Percentiles rank a stretch among this genome's conserved stretches.
Evolutionary conservation across 2,888 invertebrate genomes (phyloP).

Genomic region (Andrena haemorrhoa): DNA sequence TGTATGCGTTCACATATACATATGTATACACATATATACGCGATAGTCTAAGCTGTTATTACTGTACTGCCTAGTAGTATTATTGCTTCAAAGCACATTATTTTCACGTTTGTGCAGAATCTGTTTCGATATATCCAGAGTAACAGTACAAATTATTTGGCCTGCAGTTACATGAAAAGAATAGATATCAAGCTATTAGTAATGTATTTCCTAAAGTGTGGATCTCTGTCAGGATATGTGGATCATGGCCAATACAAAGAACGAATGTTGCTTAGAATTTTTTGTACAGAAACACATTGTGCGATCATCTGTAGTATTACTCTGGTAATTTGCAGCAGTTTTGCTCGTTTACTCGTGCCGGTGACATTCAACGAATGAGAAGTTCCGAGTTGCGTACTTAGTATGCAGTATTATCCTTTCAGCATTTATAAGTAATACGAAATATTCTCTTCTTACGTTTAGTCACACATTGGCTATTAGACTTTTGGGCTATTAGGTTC

Average conservation of each 20-base stretch:
- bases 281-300: background rate
- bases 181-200: constrained; percentile 30
- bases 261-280: constrained; percentile 18
- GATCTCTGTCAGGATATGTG: constrained; percentile 48
- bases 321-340: constrained; percentile 47
- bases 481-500: constrained; percentile 60
- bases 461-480: constrained; percentile 65
- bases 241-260: constrained; percentile 33
- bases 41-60: constrained; percentile 65
- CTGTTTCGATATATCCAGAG: constrained; percentile 44
- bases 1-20: constrained; percentile 58
- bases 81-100: constrained; percentile 73
- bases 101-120: constrained; percentile 57
- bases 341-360: constrained; percentile 33
- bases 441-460: constrained; percentile 40
- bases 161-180: constrained; percentile 6
- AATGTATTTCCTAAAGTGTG: constrained; percentile 6
- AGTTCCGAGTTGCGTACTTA: constrained; percentile 43
- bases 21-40: constrained; percentile 57
- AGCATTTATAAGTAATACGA: constrained; percentile 36
- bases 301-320: constrained; percentile 48
- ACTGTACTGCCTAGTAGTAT: constrained; percentile 70
- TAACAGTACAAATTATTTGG: constrained; percentile 46
- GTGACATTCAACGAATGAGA: constrained; percentile 44
- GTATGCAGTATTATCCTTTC: constrained; percentile 54